Evolutionary conservation across 2,113 vertebrate genomes (phyloP).

Genomic region (Cheirogaleus medius): DNA sequence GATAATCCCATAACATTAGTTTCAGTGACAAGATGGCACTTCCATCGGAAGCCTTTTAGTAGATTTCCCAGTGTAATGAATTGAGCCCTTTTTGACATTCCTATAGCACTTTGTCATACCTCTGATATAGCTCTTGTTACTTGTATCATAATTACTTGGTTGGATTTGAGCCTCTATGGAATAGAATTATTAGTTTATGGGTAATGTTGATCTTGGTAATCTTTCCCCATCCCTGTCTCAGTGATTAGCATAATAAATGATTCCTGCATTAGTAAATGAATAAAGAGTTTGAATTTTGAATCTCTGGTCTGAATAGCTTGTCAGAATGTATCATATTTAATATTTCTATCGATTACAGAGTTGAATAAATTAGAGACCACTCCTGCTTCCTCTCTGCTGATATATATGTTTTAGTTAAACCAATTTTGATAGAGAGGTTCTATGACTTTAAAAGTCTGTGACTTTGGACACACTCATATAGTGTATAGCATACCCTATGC

Average conservation of each 20-base stretch:
- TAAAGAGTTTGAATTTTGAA: constrained; percentile 39
- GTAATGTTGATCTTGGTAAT: constrained; percentile 33
- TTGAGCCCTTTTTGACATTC: neutral
- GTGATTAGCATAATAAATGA: constrained; percentile 36
- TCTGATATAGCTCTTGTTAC: neutral
- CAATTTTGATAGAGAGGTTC: constrained; percentile 38
- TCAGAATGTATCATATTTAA: neutral
- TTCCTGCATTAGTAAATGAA: constrained; percentile 28
- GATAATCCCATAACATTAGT: neutral
- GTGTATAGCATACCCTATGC: constrained; percentile 79
- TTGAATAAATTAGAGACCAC: neutral
- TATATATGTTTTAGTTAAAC: constrained; percentile 33
- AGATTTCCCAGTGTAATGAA: neutral
- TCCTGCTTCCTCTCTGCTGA: constrained; percentile 34
- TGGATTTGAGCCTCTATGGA: constrained; percentile 12
- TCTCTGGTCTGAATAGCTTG: constrained; percentile 19
- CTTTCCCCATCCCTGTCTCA: neutral
- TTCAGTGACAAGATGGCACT: constrained; percentile 13
- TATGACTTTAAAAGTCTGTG: constrained; percentile 83
- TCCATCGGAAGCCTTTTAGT: neutral
- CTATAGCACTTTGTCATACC: constrained; percentile 1
- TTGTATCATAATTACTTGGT: neutral
- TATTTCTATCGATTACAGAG: neutral
- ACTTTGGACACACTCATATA: constrained; percentile 66
- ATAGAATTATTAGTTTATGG: constrained; percentile 6